These are phyloP conservation scores for Suncus etruscus DNA, from an alignment of 2,113 vertebrate species.

Conservation along the genomic window DNA sequence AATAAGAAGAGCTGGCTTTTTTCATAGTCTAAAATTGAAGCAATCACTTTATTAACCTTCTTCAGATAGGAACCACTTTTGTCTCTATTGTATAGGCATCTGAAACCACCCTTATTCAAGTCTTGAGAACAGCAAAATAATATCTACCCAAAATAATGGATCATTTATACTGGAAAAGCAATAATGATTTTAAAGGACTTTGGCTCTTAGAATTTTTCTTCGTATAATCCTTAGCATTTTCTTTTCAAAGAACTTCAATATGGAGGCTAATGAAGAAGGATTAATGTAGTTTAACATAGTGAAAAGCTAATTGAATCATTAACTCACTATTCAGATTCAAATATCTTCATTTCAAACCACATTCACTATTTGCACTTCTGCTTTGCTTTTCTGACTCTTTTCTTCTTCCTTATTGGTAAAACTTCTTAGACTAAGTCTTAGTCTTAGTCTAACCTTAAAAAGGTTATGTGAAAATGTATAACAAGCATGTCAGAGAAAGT, in stretches of 20 bases:
- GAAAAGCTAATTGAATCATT: slow-evolving; percentile 92
- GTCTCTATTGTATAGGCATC: slow-evolving; percentile 3
- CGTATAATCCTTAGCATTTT: slow-evolving; percentile 81
- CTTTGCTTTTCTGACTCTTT: slow-evolving; percentile 82
- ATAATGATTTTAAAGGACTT: slow-evolving; percentile 76
- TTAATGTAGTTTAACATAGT: slow-evolving; percentile 89
- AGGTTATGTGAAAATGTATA: slow-evolving; percentile 89
- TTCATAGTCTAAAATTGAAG: slow-evolving; percentile 20
- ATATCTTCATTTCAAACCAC: slow-evolving; percentile 85
- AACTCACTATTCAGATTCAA: slow-evolving; percentile 92
- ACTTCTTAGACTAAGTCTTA: slow-evolving; percentile 81
- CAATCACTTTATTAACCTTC: background rate
- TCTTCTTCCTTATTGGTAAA: slow-evolving; percentile 86
- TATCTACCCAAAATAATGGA: slow-evolving; percentile 65
- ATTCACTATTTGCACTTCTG: slow-evolving; percentile 85
- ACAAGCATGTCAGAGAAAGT: slow-evolving; percentile 64
- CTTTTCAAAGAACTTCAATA: slow-evolving; percentile 83
- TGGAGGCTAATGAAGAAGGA: slow-evolving; percentile 86
- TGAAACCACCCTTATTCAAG: slow-evolving; percentile 63
- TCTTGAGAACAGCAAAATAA: slow-evolving; percentile 70
- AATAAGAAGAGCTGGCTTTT: slow-evolving; percentile 42
- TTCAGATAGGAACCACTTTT: slow-evolving; percentile 58
- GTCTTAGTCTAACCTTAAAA: slow-evolving; percentile 70
- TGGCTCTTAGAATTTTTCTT: slow-evolving; percentile 72
- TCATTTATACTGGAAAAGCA: slow-evolving; percentile 72